Conservation (phyloP, 2,888 invertebrate species). For the Caenorhabditis imperialis region DNA sequence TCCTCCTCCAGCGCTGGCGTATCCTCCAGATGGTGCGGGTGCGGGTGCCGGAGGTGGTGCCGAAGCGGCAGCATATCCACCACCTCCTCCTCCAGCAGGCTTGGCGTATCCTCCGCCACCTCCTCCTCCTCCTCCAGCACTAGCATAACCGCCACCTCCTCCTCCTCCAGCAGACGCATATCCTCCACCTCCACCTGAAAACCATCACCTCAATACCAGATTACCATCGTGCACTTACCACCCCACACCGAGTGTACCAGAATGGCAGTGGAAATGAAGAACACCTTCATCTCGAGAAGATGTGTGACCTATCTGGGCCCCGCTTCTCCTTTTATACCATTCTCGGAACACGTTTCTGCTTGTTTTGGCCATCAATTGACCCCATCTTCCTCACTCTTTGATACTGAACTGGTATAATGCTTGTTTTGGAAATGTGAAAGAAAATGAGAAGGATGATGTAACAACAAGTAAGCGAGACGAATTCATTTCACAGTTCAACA, state of each 20-base stretch:
- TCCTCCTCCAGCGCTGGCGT: not conserved
- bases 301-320: no score
- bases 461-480: no score
- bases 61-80: conserved; percentile 4
- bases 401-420: no score
- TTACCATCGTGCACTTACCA: conserved; percentile 2
- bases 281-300: conserved; percentile 32
- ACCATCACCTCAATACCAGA: not conserved
- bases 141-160: conserved; percentile 25
- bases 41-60: conserved; percentile 3
- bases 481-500: no score
- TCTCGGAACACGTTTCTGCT: no score
- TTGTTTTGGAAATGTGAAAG: no score
- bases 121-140: conserved; percentile 17
- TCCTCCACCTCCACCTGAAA: not conserved
- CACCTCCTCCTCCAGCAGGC: conserved; percentile 3
- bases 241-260: conserved; percentile 30
- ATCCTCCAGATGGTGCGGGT: conserved; percentile 9
- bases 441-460: no score
- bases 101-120: conserved; percentile 7
- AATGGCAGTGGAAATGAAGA: conserved; percentile 40
- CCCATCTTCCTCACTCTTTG: no score
- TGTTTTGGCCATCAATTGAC: no score
- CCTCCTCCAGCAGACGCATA: not conserved
- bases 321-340: no score